Evolutionary conservation across 2,113 vertebrate genomes (phyloP).

Genomic region (Odocoileus virginianus): DNA sequence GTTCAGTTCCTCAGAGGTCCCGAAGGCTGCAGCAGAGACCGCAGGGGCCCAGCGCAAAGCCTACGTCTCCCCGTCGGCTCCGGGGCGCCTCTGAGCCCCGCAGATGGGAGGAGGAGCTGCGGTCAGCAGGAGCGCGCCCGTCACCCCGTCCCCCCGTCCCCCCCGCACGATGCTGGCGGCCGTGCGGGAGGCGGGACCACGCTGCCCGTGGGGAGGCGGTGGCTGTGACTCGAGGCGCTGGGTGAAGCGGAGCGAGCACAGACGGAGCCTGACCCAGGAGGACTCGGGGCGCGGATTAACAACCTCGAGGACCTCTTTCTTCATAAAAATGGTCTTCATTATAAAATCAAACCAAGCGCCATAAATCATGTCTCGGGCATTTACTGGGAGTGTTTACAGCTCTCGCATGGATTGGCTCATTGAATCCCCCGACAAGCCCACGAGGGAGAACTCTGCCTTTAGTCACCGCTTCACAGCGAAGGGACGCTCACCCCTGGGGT

Average conservation of each 20-base stretch:
- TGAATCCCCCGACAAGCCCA: not conserved
- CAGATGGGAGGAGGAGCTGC: not conserved
- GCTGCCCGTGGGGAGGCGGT: fast-evolving
- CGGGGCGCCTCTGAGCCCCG: not conserved
- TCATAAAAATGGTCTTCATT: not conserved
- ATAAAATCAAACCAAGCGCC: not conserved
- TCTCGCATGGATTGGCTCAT: not conserved
- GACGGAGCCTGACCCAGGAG: not conserved
- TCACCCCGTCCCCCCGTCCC: no score
- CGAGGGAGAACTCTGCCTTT: no score
- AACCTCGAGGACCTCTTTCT: not conserved
- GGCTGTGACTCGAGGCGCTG: no score
- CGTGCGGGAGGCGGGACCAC: fast-evolving
- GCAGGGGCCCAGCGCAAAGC: not conserved
- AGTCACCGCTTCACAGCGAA: not conserved
- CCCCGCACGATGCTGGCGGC: not conserved
- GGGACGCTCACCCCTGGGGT: fast-evolving
- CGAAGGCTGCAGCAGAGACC: not conserved
- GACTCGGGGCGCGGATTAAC: not conserved
- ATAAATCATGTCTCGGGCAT: no score
- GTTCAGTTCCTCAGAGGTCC: not conserved
- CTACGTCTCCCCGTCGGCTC: not conserved
- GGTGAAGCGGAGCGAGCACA: not conserved
- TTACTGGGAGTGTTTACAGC: not conserved
- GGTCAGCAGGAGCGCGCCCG: not conserved